These are phyloP conservation scores for Dasysyrphus tricinctus DNA, from an alignment of 2,888 invertebrate genomes.

Conservation along the genomic window DNA sequence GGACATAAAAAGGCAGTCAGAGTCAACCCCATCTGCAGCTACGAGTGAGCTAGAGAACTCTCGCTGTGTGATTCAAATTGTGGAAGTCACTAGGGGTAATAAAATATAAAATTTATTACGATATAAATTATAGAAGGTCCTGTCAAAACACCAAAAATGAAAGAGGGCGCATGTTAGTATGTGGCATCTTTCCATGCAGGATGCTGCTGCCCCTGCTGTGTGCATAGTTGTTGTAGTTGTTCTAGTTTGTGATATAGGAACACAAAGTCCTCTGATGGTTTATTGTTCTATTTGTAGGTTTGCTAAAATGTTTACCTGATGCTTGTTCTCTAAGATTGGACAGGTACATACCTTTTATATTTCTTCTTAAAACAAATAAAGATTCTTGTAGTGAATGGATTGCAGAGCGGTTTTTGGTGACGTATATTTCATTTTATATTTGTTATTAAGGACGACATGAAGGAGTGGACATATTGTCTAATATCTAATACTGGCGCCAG, in stretches of 20 bases:
- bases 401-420: conserved; percentile 65
- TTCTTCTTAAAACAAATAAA: conserved; percentile 35
- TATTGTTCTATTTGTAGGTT: conserved; percentile 57
- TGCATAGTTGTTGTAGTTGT: conserved; percentile 20
- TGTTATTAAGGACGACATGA: conserved; percentile 54
- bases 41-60: conserved; percentile 10
- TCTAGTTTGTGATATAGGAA: conserved; percentile 21
- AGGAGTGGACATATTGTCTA: conserved; percentile 77
- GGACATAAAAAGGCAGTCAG: conserved; percentile 12
- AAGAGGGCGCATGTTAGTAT: conserved; percentile 50
- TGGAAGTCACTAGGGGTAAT: conserved; percentile 48
- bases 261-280: conserved; percentile 8
- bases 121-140: conserved; percentile 76
- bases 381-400: conserved; percentile 57
- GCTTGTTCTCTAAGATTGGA: conserved; percentile 22
- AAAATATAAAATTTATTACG: conserved; percentile 76
- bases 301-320: conserved; percentile 62
- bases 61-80: conserved; percentile 44
- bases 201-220: conserved; percentile 69
- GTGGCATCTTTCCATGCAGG: conserved; percentile 35
- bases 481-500: conserved; percentile 84
- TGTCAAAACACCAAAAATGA: conserved; percentile 74
- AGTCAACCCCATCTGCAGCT: conserved; percentile 52
- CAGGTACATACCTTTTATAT: conserved; percentile 41
- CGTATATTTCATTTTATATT: conserved; percentile 62